Evolutionary conservation across 2,113 vertebrate genomes (phyloP), one percentile per base, ranked within the genome.

Genomic region (Trachemys scripta): DNA sequence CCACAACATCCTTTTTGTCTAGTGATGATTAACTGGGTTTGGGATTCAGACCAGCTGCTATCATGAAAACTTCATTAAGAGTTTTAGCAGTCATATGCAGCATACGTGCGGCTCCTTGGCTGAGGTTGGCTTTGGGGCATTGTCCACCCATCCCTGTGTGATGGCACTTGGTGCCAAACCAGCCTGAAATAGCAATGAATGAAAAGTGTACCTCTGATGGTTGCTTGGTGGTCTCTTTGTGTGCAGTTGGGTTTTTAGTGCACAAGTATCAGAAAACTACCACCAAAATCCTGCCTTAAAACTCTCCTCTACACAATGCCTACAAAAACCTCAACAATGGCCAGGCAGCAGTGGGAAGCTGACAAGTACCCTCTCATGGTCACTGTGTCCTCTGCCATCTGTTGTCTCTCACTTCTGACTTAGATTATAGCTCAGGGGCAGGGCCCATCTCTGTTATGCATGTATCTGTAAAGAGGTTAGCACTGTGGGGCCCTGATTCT

Each of bases 101-200:
- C 1, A 51, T 19, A 3, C 0, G 0, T 75, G 53, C 51, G 19
- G 62, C 19, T 90, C 42, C 47, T 16, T 47, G 29, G 76, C 13
- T 38, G 35, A 19, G 7, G 22, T 51, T 29, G 19, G 2, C 29
- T 49, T 50, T 45, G 72, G 72, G 17, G 72, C 42, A 11, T 86
- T 29, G n/a, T 50, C 24, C 78, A 62, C 78, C 75, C 20, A 11
- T 20, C 65, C 82, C 13, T 57, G 5, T 10, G 24, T 45, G 27
- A 69, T 69, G 62, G 7, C 62, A 69, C 62, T n/a, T n/a, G 13
- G 29, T 31, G 72, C 51, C 53, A 93, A 57, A 69, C 38, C 35
- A 27, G 59, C 35, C 54, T 19, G 10, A 89, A 69, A 45, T 38
- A 65, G 62, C 35, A 54, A 27, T 47, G 59, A 45, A 27, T 4